Conservation (phyloP, 2,113 vertebrate genomes). For the Nothocercus nigrocapillus region DNA sequence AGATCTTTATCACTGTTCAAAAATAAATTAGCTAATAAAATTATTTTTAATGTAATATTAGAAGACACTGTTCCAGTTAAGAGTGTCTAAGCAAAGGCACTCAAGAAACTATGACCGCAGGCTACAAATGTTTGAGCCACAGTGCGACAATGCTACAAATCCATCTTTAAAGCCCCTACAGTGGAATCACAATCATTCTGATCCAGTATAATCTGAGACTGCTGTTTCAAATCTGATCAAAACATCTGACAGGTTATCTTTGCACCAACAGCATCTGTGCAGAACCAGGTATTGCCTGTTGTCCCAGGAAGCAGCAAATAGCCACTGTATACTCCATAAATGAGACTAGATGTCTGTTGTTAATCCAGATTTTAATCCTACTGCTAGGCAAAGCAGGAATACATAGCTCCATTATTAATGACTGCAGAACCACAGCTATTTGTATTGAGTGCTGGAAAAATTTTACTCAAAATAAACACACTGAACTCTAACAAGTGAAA, state of each 20-base stretch:
- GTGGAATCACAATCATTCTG: not conserved
- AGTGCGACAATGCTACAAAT: not conserved
- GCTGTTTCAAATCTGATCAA: not conserved
- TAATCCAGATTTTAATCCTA: not conserved
- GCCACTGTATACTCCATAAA: not conserved
- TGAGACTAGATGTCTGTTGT: not conserved
- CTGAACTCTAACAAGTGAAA: not conserved
- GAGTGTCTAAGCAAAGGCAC: not conserved
- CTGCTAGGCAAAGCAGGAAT: not conserved
- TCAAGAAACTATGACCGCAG: not conserved
- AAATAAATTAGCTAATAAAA: slow-evolving; percentile 17
- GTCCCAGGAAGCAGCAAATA: not conserved
- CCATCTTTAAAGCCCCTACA: not conserved
- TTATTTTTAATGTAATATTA: slow-evolving; percentile 25
- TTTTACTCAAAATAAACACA: not conserved
- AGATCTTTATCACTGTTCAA: slow-evolving; percentile 35
- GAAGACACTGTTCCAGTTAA: not conserved
- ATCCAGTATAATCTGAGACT: not conserved
- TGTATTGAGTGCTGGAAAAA: not conserved
- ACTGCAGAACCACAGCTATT: not conserved
- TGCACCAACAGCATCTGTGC: not conserved
- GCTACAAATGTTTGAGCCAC: not conserved
- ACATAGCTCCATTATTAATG: not conserved
- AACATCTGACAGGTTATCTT: not conserved
- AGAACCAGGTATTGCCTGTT: not conserved